phyloP scores from a whole-genome alignment of 2,888 invertebrate species.

The Zaprionus obscuricornis region DNA sequence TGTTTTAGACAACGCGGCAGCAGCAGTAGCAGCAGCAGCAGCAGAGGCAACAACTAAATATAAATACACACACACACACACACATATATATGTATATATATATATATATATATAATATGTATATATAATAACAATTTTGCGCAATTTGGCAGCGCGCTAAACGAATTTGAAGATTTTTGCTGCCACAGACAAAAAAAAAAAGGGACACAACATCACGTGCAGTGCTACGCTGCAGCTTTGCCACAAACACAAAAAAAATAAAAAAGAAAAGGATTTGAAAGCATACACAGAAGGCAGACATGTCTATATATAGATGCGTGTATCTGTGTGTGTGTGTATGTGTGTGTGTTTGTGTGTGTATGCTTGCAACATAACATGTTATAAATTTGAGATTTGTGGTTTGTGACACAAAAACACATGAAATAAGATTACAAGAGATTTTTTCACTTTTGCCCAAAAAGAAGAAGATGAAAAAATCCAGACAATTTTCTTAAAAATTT shows the following conservation, averaged over 20 bases:
- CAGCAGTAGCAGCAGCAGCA: conserved; percentile 29
- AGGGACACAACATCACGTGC: too few species aligned
- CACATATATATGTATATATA: conserved; percentile 5
- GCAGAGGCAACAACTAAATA: conserved; percentile 38
- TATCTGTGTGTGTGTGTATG: too few species aligned
- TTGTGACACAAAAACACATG: not conserved
- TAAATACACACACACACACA: too few species aligned
- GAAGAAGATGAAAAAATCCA: not conserved
- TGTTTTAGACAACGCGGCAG: conserved; percentile 56
- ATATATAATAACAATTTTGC: conserved; percentile 58
- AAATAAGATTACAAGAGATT: conserved; percentile 6
- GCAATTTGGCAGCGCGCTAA: conserved; percentile 69
- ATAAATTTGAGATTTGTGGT: conserved; percentile 33
- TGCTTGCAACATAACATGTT: conserved; percentile 11
- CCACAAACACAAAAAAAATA: too few species aligned
- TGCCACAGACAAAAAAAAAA: too few species aligned
- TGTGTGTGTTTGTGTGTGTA: too few species aligned
- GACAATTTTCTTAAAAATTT: too few species aligned
- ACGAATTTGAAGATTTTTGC: conserved; percentile 62
- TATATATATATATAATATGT: conserved; percentile 6
- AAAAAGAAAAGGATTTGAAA: too few species aligned
- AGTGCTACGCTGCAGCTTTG: too few species aligned
- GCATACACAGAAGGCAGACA: too few species aligned
- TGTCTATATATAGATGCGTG: too few species aligned
- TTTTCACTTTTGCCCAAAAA: too few species aligned